These are phyloP conservation scores for Ophthalmolycus amberensis DNA, from an alignment of 2,113 vertebrate genomes.

Conservation along the genomic window DNA sequence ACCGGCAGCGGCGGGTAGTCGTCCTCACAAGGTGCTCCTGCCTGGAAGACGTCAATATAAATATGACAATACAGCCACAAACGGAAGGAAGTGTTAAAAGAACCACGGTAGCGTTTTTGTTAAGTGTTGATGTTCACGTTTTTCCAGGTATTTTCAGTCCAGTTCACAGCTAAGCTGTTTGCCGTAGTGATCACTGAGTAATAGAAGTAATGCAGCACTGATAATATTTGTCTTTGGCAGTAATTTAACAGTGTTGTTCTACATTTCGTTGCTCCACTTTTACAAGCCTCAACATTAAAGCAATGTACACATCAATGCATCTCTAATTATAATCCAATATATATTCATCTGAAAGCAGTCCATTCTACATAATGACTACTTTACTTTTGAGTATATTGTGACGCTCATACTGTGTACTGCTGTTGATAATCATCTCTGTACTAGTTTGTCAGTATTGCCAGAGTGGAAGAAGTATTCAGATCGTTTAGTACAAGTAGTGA, in stretches of 20 bases:
- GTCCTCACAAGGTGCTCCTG: conserved; percentile 74
- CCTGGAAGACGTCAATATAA: conserved; percentile 60
- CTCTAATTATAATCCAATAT: too few relatives aligned
- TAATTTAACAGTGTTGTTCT: too few relatives aligned
- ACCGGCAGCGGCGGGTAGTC: conserved; percentile 83
- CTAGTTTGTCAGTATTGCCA: background rate
- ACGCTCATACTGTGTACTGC: background rate
- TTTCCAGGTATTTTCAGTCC: background rate
- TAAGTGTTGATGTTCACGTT: background rate
- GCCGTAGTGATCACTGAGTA: background rate
- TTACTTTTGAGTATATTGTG: background rate
- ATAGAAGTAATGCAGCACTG: background rate
- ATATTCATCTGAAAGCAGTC: too few relatives aligned
- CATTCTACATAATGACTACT: too few relatives aligned
- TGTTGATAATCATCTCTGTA: background rate
- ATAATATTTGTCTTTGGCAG: too few relatives aligned
- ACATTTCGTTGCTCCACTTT: too few relatives aligned
- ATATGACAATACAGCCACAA: background rate
- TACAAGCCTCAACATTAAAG: too few relatives aligned
- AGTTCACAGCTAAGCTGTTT: background rate
- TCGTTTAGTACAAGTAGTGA: background rate
- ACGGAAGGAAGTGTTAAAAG: background rate
- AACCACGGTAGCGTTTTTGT: background rate
- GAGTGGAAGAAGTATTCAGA: background rate
- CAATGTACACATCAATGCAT: too few relatives aligned